These are phyloP conservation scores for Globia sparganii DNA, from an alignment of 2,888 invertebrate genomes.

Conservation along the genomic window DNA sequence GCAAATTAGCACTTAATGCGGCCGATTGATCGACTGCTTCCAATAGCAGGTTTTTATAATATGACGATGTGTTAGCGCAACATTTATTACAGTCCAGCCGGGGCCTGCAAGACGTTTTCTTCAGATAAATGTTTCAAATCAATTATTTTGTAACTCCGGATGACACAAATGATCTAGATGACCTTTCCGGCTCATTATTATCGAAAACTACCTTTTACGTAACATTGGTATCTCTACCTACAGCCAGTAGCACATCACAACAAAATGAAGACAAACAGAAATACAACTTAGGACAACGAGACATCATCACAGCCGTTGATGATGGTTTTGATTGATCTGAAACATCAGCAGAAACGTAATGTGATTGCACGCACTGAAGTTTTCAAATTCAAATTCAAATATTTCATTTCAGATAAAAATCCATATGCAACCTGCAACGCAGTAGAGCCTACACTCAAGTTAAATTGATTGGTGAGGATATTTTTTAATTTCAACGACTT, in stretches of 20 bases:
- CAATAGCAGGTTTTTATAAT: not conserved
- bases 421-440: not conserved
- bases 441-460: not conserved
- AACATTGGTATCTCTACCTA: conserved; percentile 44
- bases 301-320: not conserved
- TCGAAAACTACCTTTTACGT: conserved; percentile 49
- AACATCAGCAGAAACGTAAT: not conserved
- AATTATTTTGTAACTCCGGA: conserved; percentile 38
- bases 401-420: too few relatives aligned
- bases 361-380: not conserved
- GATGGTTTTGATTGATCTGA: not conserved
- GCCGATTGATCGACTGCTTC: not conserved
- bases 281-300: not conserved
- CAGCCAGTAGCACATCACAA: not conserved
- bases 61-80: conserved; percentile 28
- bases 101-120: not conserved
- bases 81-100: not conserved
- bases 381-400: too few relatives aligned
- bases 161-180: conserved; percentile 38
- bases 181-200: conserved; percentile 59
- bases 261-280: conserved; percentile 3
- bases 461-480: not conserved
- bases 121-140: conserved; percentile 5
- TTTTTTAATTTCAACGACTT: too few relatives aligned
- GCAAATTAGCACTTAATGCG: not conserved